These are phyloP conservation scores for Dione vanillae DNA, from an alignment of 2,888 invertebrate species.

Conservation along the genomic window DNA sequence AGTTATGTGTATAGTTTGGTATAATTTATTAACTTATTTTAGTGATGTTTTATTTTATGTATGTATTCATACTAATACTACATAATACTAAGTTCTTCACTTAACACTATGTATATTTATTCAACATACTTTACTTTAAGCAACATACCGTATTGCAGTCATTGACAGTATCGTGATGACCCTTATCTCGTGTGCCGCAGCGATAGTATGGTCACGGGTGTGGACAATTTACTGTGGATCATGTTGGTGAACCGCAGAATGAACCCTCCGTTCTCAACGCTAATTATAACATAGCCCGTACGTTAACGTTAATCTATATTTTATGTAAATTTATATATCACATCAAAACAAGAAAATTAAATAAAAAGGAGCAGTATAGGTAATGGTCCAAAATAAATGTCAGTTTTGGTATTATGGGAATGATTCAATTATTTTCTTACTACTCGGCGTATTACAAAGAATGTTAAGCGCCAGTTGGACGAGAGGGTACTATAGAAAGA, in stretches of 20 bases:
- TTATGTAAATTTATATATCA: background rate
- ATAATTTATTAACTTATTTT: constrained; percentile 54
- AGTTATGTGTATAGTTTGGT: constrained; percentile 76
- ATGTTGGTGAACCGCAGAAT: constrained; percentile 59
- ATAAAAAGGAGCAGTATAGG: constrained; percentile 72
- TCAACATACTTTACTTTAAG: constrained; percentile 62
- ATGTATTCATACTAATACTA: constrained; percentile 5
- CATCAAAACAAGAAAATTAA: constrained; percentile 54
- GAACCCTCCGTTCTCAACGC: constrained; percentile 61
- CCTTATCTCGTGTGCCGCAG: constrained; percentile 74
- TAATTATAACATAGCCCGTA: constrained; percentile 61
- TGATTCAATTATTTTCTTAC: constrained; percentile 79
- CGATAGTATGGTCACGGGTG: constrained; percentile 59
- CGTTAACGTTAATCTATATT: constrained; percentile 39
- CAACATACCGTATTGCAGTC: constrained; percentile 55
- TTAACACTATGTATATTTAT: background rate
- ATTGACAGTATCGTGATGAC: constrained; percentile 72
- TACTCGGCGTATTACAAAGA: constrained; percentile 56
- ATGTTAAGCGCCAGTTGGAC: constrained; percentile 58
- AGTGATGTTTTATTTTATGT: constrained; percentile 43
- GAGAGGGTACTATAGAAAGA: constrained; percentile 65
- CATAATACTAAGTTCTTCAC: background rate
- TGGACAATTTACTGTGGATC: constrained; percentile 73
- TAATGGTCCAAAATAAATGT: constrained; percentile 76
- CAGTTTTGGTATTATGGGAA: constrained; percentile 72